Evolutionary conservation across 2,888 invertebrate species (phyloP), one percentile per base, ranked within the genome.

Genomic region (Drosophila lutescens): DNA sequence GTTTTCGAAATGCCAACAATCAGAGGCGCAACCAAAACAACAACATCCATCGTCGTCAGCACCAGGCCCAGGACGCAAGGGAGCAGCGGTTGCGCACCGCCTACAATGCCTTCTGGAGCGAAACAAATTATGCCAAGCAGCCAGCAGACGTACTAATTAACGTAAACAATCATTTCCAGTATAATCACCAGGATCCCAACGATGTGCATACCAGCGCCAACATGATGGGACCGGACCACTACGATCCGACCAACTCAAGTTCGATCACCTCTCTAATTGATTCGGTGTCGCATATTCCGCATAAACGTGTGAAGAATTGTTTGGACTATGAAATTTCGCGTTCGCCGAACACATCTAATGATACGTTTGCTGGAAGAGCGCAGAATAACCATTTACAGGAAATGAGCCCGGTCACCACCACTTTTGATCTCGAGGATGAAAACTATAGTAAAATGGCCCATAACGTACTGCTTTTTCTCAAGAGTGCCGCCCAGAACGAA

Each of bases 381-480:
- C 15, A 23, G 8, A 12, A 10, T 9, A 23, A 12, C 2, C 0
- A 4, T 15, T 8, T 26, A 8, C 13, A 6, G 6, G 15, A 2
- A 4, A 26, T 17, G 15, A 23, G 6, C 10, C 4, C 6, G 17
- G 26, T 10, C 8, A 12, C 17, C n/a, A 15, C 20, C 2, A 10
- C 9, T 4, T 20, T 2, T 6, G 30, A 6, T 32, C 17, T 26
- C n/a, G 30, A n/a, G 34, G 17, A 17, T 6, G n/a, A 20, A 2
- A 34, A 49, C 4, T 8, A 20, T 10, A 47, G 47, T 20, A 32
- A 20, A 49, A 65, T 85, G 15, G 83, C 80, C 4, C 71, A 44
- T 5, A 71, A 78, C 32, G 66, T 77, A 1, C 17, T 78, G 7
- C 67, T 84, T 1, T 70, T 91, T 8, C 62, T 90, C 32, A 78